phyloP scores from a whole-genome alignment of 2,113 vertebrate species.

The Psittacus erithacus region DNA sequence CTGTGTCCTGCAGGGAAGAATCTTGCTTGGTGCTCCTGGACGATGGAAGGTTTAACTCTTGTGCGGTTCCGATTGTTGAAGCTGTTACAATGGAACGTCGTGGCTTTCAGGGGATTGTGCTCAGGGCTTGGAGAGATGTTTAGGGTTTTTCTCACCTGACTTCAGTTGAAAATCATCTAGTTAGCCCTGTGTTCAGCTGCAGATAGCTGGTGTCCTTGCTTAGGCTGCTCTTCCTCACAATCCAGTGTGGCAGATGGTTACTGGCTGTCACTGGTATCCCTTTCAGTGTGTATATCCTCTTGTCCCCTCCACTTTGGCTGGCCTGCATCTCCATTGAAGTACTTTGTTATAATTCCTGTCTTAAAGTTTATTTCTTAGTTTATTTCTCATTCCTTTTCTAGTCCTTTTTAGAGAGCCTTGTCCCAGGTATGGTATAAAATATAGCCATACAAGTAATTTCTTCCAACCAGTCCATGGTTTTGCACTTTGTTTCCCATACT shows the following conservation, averaged over 20 bases:
- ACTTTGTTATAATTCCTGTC: not conserved
- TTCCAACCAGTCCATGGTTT: not conserved
- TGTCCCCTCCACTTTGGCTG: not conserved
- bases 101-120: not conserved
- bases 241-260: not conserved
- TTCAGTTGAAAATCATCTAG: not conserved
- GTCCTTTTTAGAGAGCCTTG: not conserved
- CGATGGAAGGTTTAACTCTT: not conserved
- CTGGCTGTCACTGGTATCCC: not conserved
- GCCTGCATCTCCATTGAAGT: not conserved
- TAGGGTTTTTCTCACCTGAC: not conserved
- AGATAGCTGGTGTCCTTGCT: not conserved
- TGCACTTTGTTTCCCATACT: not conserved
- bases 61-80: not conserved
- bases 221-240: not conserved
- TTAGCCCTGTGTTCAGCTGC: fast-evolving
- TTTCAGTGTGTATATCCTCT: not conserved
- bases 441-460: not conserved
- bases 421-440: not conserved
- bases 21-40: not conserved
- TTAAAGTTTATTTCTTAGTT: not conserved
- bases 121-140: not conserved
- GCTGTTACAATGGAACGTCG: not conserved
- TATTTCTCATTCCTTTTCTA: not conserved
- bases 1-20: not conserved